Base-by-base conservation (phyloP, 1,140 invertebrate genomes). In the Ceratina australensis region DNA sequence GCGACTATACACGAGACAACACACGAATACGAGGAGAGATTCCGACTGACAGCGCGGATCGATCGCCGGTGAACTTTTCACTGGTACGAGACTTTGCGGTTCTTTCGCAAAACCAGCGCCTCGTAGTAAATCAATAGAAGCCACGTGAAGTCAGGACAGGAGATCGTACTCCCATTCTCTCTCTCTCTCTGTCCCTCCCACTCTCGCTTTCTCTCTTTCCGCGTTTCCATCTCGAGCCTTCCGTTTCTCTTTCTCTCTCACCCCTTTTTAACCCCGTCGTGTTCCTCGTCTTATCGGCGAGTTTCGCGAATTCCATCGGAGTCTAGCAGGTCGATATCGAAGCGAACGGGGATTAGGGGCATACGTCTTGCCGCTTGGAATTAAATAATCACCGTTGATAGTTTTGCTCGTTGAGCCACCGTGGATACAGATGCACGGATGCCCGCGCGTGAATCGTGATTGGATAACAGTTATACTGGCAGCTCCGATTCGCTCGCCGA, bases 71-170 rank as follows among this genome's bases (percentile, higher is more conserved):
- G 57, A 79, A 83, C 77, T 83, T 83, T 83, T 83, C 82, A 75
- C 77, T 77, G 16, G 33, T 42, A 77, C 69, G 69, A 67, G 47
- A 74, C 57, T 63, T 74, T 59, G 78, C 69, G 77, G 64, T 72
- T 82, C 81, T 83, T 83, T 83, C 69, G 81, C 54, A 63, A 79
- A 82, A 83, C 52, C 80, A 72, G 69, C 60, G 76, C 65, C 59
- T 79, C 54, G 80, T 83, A 82, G 80, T 83, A 83, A 75, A 83
- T 83, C 82, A 83, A 83, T 83, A 83, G 81, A 75, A 79, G 67
- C 81, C 82, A 83, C 82, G 82, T 83, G 82, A 83, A 83, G 75
- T 71, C 75, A 65, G 75, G 56, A 79, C 76, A 54, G 56, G 47
- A 81, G 80, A 69, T 82, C 81, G 54, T 24, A 12, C 63, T 57